phyloP scores from a whole-genome alignment of 1,140 invertebrate genomes.

The Caenorhabditis tropicalis region DNA sequence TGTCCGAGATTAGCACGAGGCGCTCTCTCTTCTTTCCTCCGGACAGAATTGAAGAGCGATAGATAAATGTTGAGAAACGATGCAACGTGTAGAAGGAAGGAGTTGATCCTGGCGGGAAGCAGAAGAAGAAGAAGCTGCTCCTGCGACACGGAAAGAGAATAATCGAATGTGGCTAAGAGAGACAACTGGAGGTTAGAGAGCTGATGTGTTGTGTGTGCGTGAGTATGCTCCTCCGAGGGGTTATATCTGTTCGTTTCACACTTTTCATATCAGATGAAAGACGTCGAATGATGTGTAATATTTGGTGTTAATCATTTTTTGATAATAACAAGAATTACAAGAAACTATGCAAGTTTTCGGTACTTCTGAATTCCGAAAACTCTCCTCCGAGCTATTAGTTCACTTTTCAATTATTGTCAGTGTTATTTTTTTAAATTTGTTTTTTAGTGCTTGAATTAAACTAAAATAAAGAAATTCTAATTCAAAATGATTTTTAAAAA shows the following conservation, averaged over 20 bases:
- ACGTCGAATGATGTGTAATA: not conserved
- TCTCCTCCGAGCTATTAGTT: too few species aligned
- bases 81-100: not conserved
- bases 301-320: not conserved
- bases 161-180: conserved; percentile 31
- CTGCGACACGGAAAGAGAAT: not conserved
- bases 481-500: not conserved
- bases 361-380: too few species aligned
- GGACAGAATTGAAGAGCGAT: conserved; percentile 27
- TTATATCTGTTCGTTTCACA: conserved; percentile 39
- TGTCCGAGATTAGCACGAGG: conserved; percentile 22
- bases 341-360: too few species aligned
- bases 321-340: too few species aligned
- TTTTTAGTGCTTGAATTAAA: too few species aligned
- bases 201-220: conserved; percentile 13
- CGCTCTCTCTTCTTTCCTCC: not conserved
- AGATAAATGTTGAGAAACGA: conserved; percentile 35
- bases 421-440: too few species aligned
- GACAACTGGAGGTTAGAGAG: not conserved
- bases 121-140: not conserved
- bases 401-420: too few species aligned
- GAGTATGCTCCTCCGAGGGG: not conserved
- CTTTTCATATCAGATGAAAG: not conserved
- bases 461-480: too few species aligned
- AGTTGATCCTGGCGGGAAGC: not conserved